These are phyloP conservation scores for Branchipolynoe longqiensis DNA, from an alignment of 2,888 invertebrate species.

Conservation along the genomic window DNA sequence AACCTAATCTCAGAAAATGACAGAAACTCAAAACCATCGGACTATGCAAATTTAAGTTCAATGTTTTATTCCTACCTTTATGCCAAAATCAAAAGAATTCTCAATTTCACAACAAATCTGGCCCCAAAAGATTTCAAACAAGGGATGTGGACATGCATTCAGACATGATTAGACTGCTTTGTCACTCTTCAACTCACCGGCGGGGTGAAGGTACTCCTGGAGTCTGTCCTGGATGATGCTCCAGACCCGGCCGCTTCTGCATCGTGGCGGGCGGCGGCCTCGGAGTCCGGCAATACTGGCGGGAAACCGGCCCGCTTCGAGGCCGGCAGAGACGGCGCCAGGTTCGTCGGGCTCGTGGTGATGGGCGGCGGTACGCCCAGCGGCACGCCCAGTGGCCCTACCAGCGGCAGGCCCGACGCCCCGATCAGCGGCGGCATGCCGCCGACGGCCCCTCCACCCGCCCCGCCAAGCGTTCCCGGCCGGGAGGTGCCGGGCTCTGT, in stretches of 20 bases:
- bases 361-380: conserved; percentile 36
- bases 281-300: conserved; percentile 43
- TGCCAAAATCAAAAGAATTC: too few species aligned
- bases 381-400: conserved; percentile 27
- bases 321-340: conserved; percentile 42
- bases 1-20: too few species aligned
- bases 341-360: conserved; percentile 23
- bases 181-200: conserved; percentile 16
- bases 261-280: not conserved
- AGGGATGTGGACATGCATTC: too few species aligned
- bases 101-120: too few species aligned
- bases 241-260: not conserved
- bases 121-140: too few species aligned
- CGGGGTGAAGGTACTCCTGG: conserved; percentile 14
- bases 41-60: too few species aligned
- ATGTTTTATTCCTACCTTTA: too few species aligned
- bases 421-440: not conserved
- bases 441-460: too few species aligned
- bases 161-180: too few species aligned
- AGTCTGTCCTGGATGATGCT: not conserved
- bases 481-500: conserved; percentile 42
- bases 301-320: conserved; percentile 51
- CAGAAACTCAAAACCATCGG: too few species aligned
- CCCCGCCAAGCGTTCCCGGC: conserved; percentile 7
- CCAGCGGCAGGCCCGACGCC: not conserved